Base-by-base conservation (phyloP, 2,888 invertebrate species). In the Heliothis peltigera region DNA sequence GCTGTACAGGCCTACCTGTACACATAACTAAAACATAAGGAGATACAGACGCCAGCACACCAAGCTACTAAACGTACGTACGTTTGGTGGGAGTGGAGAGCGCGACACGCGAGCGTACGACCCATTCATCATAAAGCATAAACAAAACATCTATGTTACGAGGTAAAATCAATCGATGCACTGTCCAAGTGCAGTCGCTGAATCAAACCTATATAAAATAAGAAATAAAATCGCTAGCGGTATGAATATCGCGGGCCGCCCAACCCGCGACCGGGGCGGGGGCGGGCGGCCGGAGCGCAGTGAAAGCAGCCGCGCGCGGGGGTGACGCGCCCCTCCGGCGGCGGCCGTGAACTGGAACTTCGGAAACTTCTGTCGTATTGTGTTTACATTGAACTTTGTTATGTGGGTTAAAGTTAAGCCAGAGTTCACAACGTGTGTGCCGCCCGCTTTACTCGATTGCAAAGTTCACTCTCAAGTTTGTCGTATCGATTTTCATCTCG, bases 301-400 rank as follows among this genome's bases (percentile, higher is more conserved):
- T 28, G 64, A 61, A 62, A 63, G 80, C 73, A 78, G 68, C 25
- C 43, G 70, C 63, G 19, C 48, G 48, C 63, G 71, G 77, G 62
- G 71, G 73, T 68, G 76, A 66, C 75, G 60, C 70, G 84, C 84
- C 82, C 81, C 82, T 82, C 82, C 87, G 84, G 86, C 84, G 89
- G 91, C 94, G 94, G 92, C 94, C 94, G 91, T 94, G 94, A 94
- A 94, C 94, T 92, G 94, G 88, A 91, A 93, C 92, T 93, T 93
- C 86, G 89, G 83, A 92, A 93, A 93, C 93, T 93, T 93, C 91
- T 89, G 89, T 89, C 92, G 92, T 94, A 94, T 95, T 94, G 94
- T 95, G 95, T 95, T 95, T 95, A 94, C 94, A 94, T 93, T 93
- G 91, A 95, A 95, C 95, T 95, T 94, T 93, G 94, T 94, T 94